Evolutionary conservation across 2,888 invertebrate species (phyloP).

Genomic region (Taenaris catops): DNA sequence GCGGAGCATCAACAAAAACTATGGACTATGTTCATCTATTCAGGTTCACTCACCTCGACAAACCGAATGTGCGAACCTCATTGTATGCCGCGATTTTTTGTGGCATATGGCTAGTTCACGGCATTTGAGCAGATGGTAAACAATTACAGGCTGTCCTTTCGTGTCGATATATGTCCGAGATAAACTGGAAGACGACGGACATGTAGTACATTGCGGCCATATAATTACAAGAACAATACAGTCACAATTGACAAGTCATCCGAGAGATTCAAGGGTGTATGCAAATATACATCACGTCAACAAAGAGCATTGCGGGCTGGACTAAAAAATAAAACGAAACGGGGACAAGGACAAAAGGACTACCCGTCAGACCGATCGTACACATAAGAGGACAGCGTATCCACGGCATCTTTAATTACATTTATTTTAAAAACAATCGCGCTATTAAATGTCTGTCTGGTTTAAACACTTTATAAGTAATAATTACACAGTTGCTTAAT

Average conservation of each 20-base stretch:
- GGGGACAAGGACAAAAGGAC: conserved; percentile 43
- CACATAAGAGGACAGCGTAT: conserved; percentile 24
- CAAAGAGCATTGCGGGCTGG: conserved; percentile 46
- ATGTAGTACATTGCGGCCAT: conserved; percentile 29
- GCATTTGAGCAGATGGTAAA: conserved; percentile 45
- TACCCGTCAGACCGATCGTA: conserved; percentile 31
- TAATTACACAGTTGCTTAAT: conserved; percentile 24
- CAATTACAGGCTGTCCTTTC: conserved; percentile 23
- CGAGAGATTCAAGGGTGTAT: conserved; percentile 55
- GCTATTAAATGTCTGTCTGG: conserved; percentile 15
- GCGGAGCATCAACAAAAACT: conserved; percentile 60
- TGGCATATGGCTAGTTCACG: conserved; percentile 59
- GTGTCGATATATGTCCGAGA: conserved; percentile 9
- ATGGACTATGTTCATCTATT: conserved; percentile 51
- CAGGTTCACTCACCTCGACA: conserved; percentile 67
- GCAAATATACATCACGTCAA: conserved; percentile 58
- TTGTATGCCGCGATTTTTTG: conserved; percentile 67
- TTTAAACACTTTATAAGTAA: conserved; percentile 11
- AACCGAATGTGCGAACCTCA: conserved; percentile 72
- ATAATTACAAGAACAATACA: conserved; percentile 41
- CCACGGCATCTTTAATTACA: conserved; percentile 21
- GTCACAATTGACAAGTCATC: conserved; percentile 47
- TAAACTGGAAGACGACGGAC: not conserved
- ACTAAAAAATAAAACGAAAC: conserved; percentile 45
- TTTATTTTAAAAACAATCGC: conserved; percentile 16